A percentile compares a stretch with the other conserved stretches of the same genome.
phyloP scores from a whole-genome alignment of 2,888 invertebrate species.

The Acanthosepion esculentum region DNA sequence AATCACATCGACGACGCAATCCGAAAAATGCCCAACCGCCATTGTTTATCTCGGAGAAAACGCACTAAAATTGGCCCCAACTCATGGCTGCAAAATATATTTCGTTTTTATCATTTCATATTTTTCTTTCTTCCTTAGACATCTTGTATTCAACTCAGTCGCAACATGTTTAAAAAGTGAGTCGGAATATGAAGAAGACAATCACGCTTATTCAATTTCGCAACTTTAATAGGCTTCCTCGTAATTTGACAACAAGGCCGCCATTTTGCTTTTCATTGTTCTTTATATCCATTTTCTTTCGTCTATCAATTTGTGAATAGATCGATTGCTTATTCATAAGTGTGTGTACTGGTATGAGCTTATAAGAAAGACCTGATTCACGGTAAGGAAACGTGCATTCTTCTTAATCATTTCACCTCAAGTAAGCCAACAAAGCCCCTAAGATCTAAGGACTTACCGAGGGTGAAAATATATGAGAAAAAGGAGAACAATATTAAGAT shows the following conservation, averaged over 20 bases:
- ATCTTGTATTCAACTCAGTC: neutral
- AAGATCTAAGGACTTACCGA: too few relatives aligned
- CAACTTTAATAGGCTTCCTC: neutral
- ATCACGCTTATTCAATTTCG: constrained; percentile 20
- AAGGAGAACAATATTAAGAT: too few relatives aligned
- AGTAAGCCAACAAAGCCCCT: too few relatives aligned
- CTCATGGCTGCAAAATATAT: neutral
- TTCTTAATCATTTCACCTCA: too few relatives aligned
- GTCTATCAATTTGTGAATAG: neutral
- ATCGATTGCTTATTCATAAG: neutral
- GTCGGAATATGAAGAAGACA: neutral
- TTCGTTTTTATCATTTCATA: neutral
- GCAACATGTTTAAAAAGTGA: constrained; percentile 22
- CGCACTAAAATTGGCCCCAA: neutral
- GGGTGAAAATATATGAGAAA: too few relatives aligned
- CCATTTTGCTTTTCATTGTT: neutral
- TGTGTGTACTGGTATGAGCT: neutral
- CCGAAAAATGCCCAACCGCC: neutral
- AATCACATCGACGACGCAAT: neutral
- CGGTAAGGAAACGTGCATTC: neutral
- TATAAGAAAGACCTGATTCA: neutral
- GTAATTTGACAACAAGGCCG: neutral
- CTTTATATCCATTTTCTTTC: neutral
- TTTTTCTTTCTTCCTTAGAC: neutral
- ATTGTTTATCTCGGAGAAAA: constrained; percentile 2